phyloP scores from a whole-genome alignment of 2,888 invertebrate species.

The Eurytoma californica region DNA sequence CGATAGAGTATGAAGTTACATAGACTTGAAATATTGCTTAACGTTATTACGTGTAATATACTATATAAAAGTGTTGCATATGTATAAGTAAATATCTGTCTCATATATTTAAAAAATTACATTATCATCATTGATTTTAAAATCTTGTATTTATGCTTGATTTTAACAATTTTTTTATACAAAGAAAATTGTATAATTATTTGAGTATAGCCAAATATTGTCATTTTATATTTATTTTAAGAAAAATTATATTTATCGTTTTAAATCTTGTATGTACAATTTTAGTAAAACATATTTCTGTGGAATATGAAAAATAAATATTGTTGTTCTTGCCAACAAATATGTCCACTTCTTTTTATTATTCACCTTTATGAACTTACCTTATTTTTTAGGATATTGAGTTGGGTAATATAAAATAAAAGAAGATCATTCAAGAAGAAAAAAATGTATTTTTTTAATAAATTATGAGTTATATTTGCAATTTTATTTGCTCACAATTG shows the following conservation, averaged over 20 bases:
- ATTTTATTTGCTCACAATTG: slow-evolving; percentile 62
- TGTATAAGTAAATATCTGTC: slow-evolving; percentile 25
- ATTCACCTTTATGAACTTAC: too few species aligned
- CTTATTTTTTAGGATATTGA: too few species aligned
- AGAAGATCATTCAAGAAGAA: not conserved
- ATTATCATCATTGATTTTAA: too few species aligned
- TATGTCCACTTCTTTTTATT: not conserved
- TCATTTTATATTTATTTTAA: not conserved
- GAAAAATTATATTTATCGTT: not conserved
- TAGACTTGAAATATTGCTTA: slow-evolving; percentile 43
- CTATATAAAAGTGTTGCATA: slow-evolving; percentile 38
- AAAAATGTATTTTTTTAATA: slow-evolving; percentile 61
- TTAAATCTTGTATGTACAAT: slow-evolving; percentile 11
- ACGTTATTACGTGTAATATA: slow-evolving; percentile 32
- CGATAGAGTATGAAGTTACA: slow-evolving; percentile 37
- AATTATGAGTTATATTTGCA: slow-evolving; percentile 68
- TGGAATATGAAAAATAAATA: slow-evolving; percentile 31
- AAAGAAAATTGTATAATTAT: not conserved
- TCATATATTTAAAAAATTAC: slow-evolving; percentile 3
- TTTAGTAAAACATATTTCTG: slow-evolving; percentile 18
- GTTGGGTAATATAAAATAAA: not conserved
- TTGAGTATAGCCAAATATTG: not conserved
- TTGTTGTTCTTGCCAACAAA: slow-evolving; percentile 35
- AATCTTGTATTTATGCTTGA: too few species aligned
- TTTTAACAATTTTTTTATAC: too few species aligned